These are phyloP conservation scores for Amblyraja radiata DNA, from an alignment of 2,797 vertebrate species.

Conservation along the genomic window DNA sequence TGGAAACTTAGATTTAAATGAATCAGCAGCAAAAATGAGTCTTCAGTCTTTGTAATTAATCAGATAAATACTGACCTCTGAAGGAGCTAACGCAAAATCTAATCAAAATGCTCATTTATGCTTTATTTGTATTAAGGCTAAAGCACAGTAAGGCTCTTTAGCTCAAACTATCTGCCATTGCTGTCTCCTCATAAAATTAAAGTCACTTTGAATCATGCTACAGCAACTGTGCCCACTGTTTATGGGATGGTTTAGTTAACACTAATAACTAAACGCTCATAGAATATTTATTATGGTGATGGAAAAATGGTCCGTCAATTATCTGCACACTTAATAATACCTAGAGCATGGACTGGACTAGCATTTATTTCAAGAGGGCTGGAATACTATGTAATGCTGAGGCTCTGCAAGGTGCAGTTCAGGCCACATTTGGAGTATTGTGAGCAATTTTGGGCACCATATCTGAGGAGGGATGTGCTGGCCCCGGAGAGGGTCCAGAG, in stretches of 20 bases:
- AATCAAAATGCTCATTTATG: not conserved
- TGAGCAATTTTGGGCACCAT: too few species aligned
- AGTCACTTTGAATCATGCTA: slow-evolving; percentile 3
- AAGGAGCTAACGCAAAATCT: not conserved
- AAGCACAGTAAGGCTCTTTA: not conserved
- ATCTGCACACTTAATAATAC: not conserved
- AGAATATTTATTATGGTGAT: not conserved
- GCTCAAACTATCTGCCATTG: not conserved
- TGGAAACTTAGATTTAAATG: slow-evolving; percentile 14
- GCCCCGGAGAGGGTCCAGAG: too few species aligned
- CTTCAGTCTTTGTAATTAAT: slow-evolving; percentile 19
- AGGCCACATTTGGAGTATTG: too few species aligned
- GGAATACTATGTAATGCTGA: too few species aligned
- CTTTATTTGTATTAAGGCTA: not conserved
- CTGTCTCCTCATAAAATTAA: not conserved
- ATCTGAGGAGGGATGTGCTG: too few species aligned
- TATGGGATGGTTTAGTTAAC: not conserved
- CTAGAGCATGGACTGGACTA: too few species aligned
- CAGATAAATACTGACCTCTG: slow-evolving; percentile 21
- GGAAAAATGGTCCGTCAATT: not conserved
- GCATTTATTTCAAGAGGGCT: too few species aligned
- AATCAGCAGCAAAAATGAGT: slow-evolving; percentile 12
- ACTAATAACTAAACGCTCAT: too few species aligned
- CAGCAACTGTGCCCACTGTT: not conserved
- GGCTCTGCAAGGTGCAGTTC: too few species aligned